phyloP scores from a whole-genome alignment of 1,140 invertebrate species.

The Octopus bimaculoides region DNA sequence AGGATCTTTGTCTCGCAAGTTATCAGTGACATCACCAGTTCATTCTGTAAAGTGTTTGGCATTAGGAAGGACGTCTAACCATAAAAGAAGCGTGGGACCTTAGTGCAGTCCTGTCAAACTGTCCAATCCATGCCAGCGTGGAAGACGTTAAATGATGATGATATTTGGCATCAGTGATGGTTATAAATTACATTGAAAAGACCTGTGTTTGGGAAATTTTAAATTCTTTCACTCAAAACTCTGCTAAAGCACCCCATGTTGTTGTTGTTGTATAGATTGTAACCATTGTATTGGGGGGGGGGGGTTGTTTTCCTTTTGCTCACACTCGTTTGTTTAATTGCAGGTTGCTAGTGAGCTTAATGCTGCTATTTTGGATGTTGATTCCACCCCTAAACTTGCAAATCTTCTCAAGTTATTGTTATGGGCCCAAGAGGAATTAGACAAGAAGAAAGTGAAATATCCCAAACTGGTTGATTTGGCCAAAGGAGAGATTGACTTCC shows the following conservation, averaged over 20 bases:
- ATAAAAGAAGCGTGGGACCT: too few species aligned
- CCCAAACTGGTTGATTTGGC: slow-evolving; percentile 89
- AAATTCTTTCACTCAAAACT: not conserved
- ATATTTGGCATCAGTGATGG: too few species aligned
- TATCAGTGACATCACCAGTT: too few species aligned
- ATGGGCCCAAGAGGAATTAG: slow-evolving; percentile 93
- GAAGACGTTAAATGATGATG: too few species aligned
- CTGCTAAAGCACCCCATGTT: not conserved
- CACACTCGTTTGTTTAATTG: slow-evolving; percentile 37
- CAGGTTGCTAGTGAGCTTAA: slow-evolving; percentile 96
- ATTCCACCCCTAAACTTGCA: slow-evolving; percentile 81
- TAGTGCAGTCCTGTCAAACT: too few species aligned
- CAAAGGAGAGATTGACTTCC: slow-evolving; percentile 57
- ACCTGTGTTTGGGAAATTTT: not conserved
- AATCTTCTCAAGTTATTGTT: slow-evolving; percentile 88
- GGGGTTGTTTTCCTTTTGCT: not conserved
- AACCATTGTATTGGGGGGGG: not conserved
- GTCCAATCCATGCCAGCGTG: too few species aligned
- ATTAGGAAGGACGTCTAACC: too few species aligned
- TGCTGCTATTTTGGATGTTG: slow-evolving; percentile 88
- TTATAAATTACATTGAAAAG: too few species aligned
- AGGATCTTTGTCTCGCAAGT: too few species aligned
- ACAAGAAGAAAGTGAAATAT: slow-evolving; percentile 88
- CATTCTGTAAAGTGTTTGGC: too few species aligned
- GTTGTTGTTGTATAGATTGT: too few species aligned